These are phyloP conservation scores for Gymnodraco acuticeps DNA, from an alignment of 2,797 vertebrate genomes.

Conservation along the genomic window DNA sequence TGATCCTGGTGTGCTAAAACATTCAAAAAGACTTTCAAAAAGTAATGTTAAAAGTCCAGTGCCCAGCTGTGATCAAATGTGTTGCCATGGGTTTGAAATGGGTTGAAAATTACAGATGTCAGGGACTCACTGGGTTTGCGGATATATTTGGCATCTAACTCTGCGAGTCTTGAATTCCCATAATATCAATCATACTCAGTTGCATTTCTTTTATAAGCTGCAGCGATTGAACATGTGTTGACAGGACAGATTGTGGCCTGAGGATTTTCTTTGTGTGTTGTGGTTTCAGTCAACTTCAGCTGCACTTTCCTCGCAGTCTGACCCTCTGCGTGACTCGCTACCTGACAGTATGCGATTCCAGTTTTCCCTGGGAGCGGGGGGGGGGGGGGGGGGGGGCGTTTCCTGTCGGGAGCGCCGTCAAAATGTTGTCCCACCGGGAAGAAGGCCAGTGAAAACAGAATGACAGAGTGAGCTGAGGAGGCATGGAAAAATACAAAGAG, in stretches of 20 bases:
- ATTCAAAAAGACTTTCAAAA: conserved; percentile 4
- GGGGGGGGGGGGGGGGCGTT: conserved; percentile 57
- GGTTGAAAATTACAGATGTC: conserved; percentile 10
- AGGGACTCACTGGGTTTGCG: not conserved
- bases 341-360: conserved; percentile 67
- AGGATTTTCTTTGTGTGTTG: conserved; percentile 4
- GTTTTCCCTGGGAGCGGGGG: conserved; percentile 59
- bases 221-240: not conserved
- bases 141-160: conserved; percentile 6
- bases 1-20: conserved; percentile 2
- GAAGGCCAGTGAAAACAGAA: conserved; percentile 70
- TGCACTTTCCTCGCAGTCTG: conserved; percentile 3
- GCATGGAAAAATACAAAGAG: conserved; percentile 43
- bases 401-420: conserved; percentile 59
- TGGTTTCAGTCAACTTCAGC: conserved; percentile 4
- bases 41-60: conserved; percentile 22
- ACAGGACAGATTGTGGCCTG: not conserved
- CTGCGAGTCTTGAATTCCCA: not conserved
- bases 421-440: conserved; percentile 62
- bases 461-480: conserved; percentile 50
- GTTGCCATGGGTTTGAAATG: conserved; percentile 31
- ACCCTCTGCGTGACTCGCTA: conserved; percentile 45
- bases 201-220: not conserved
- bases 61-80: conserved; percentile 3
- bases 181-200: not conserved